Evolutionary conservation across 2,888 invertebrate genomes (phyloP), one percentile per base, ranked within the genome.

Genomic region (Calliphora vomitoria): DNA sequence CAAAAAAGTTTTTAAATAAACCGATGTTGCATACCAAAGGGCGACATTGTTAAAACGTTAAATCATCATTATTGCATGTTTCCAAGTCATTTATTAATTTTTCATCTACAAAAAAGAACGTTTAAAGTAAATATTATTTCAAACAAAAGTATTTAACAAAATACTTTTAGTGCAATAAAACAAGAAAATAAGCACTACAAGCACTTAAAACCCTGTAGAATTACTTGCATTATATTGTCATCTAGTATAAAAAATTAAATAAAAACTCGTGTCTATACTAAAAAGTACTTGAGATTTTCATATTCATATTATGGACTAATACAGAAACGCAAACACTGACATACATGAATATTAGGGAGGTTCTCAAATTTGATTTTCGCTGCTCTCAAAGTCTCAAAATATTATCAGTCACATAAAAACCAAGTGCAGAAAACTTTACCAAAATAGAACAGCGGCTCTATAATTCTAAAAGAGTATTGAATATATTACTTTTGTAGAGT

Each of bases 61-160:
- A 10, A 20, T 58, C 58, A 72, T 41, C 62, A 20, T 20, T 13
- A 50, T 76, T 64, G 76, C 76, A 76, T 76, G 76, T 76, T 53
- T 0, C 8, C 20, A 38, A 53, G 64, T 64, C 53, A 76, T 64
- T 53, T 66, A 47, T 38, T 38, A 53, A 20, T 50, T 55, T 20
- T n/a, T 10, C 3, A 2, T 15, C 18, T 3, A 31, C 13, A 75
- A 50, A 13, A 50, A 60, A 5, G 15, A 38, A 10, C 20, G 18
- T 25, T 25, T 25, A 25, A 25, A 25, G 25, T 25, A 25, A 25
- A 50, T 8, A 55, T 55, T 60, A 38, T n/a, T 47, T 60, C 3
- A 25, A 31, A 20, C 18, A 20, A 47, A 53, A 44, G 3, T 31
- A 35, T 60, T 4, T 18, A 8, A 31, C 5, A 62, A 60, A 47